Evolutionary conservation across 2,113 vertebrate genomes (phyloP), one percentile per base, ranked within the genome.

Genomic region (Cathartes aura): DNA sequence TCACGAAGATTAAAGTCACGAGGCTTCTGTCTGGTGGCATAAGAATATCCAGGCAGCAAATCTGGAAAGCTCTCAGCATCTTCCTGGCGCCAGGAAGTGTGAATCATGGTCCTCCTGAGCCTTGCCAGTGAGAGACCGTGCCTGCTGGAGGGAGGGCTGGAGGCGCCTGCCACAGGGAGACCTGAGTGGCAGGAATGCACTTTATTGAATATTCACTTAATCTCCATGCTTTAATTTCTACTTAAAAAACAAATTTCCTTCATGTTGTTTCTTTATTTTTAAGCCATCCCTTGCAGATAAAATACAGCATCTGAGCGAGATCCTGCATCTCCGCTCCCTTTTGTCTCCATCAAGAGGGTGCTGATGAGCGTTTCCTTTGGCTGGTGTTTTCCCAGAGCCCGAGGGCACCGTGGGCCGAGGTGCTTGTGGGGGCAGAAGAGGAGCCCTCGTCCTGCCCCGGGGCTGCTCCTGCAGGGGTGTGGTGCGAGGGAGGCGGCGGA

Each of bases 351-450:
- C 64, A 3, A 6, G 55, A 38, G 48, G 48, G 38, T 21, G 86
- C 64, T 52, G 32, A 32, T 5, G 47, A 19, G 42, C 0, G 0
- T 56, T 52, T 19, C 38, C 72, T 43, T 53, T 11, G 62, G 43
- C 19, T 13, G 43, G 15, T 27, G 29, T 23, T 72, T 45, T 12
- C 53, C 36, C 6, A 10, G 30, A 21, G 68, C 53, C 55, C 0
- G 1, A 3, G 21, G 62, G 73, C 30, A 7, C 32, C 0, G 0
- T 11, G 42, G 43, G 8, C 34, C 0, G 0, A 0, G 0, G 14
- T 9, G 55, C 45, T 16, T 15, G 19, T 26, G 18, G 60, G 63
- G 26, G 42, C 19, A 8, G 27, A 8, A 36, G 52, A 38, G 59
- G 26, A 59, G 68, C 58, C 40, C 43, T 34, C 1, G 15, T 45